Evolutionary conservation across 2,113 vertebrate species (phyloP).

Genomic region (Psittacula cyanocephala): DNA sequence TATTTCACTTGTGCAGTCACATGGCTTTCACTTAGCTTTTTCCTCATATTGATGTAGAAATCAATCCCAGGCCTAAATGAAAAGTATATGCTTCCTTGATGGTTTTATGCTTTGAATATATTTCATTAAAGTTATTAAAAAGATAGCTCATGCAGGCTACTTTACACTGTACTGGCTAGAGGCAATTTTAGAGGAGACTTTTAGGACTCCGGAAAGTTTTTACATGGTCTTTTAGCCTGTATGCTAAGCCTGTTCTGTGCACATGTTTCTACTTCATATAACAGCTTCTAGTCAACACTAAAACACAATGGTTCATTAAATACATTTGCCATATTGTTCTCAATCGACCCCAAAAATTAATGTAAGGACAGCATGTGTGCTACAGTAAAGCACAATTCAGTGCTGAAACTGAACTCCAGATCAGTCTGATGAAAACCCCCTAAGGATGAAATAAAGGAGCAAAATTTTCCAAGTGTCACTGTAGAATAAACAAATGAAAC

Average conservation of each 20-base stretch:
- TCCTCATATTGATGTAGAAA: not conserved
- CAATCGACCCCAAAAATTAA: not conserved
- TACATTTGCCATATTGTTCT: not conserved
- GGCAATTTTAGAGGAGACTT: not conserved
- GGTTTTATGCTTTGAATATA: not conserved
- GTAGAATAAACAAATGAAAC: not conserved
- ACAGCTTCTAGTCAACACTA: not conserved
- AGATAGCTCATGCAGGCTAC: not conserved
- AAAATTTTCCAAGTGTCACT: not conserved
- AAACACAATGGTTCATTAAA: not conserved
- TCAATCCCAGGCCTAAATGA: constrained; percentile 13
- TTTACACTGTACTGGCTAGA: not conserved
- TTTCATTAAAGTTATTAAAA: not conserved
- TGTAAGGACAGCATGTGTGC: not conserved
- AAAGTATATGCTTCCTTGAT: constrained; percentile 3
- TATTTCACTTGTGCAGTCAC: not conserved
- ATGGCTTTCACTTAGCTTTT: not conserved
- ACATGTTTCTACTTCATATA: not conserved
- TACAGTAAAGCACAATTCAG: not conserved
- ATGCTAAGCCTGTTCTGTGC: not conserved
- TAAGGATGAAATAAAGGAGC: not conserved
- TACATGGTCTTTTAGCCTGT: not conserved
- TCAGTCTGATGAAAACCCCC: not conserved
- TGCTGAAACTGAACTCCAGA: not conserved
- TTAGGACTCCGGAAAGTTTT: not conserved